These are phyloP conservation scores for Ophion slaviceki DNA, from an alignment of 2,888 invertebrate species.

Conservation along the genomic window DNA sequence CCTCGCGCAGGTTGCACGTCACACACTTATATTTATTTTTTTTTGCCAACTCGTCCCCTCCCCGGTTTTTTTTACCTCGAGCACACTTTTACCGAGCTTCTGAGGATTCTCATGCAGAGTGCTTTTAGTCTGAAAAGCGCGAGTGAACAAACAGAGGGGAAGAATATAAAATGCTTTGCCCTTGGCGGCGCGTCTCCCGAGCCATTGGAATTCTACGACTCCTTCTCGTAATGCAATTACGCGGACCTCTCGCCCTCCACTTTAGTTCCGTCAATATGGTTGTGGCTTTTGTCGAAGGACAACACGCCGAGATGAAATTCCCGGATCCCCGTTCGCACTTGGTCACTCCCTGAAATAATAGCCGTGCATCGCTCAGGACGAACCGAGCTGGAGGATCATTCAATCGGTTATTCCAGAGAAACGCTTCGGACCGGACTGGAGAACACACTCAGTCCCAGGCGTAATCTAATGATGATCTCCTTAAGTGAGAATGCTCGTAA, in stretches of 20 bases:
- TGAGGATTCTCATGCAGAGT: constrained; percentile 42
- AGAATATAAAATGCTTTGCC: constrained; percentile 26
- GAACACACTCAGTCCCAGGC: background rate
- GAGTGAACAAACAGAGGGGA: constrained; percentile 32
- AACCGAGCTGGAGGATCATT: background rate
- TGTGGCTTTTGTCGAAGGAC: constrained; percentile 15
- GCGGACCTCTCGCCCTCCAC: background rate
- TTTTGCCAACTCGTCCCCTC: constrained; percentile 8
- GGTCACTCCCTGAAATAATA: constrained; percentile 24
- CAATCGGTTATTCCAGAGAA: background rate
- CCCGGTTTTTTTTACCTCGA: constrained; percentile 4
- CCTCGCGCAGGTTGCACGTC: constrained; percentile 14
- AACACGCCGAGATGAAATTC: constrained; percentile 30
- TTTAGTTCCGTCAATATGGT: background rate
- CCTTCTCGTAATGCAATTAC: constrained; percentile 47
- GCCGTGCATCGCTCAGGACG: background rate
- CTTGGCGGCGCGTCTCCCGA: background rate
- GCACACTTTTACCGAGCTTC: constrained; percentile 12
- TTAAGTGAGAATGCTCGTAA: too few species aligned
- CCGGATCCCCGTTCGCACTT: background rate
- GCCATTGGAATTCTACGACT: constrained; percentile 26
- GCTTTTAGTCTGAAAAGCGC: constrained; percentile 24
- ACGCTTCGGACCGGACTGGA: background rate
- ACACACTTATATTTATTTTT: constrained; percentile 48
- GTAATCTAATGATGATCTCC: constrained; percentile 36